These are phyloP conservation scores for Drosophila mauritiana DNA, from an alignment of 1,140 invertebrate genomes.

Conservation along the genomic window DNA sequence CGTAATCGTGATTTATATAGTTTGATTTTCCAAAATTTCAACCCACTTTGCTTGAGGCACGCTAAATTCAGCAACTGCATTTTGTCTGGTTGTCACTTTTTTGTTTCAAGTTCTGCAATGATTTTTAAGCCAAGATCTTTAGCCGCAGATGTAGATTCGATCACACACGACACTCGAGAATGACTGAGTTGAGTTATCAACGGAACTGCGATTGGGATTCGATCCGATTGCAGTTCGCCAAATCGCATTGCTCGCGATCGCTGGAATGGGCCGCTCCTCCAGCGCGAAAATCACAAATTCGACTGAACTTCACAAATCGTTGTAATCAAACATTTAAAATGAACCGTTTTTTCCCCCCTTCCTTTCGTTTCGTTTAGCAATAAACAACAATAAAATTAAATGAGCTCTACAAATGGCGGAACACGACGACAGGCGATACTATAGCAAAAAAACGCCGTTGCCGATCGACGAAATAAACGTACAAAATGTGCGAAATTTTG, in stretches of 20 bases:
- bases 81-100: conserved; percentile 28
- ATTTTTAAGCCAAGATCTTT: neutral
- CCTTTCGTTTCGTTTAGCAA: conserved; percentile 69
- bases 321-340: conserved; percentile 84
- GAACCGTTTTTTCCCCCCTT: conserved; percentile 33
- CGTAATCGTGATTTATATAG: neutral
- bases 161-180: conserved; percentile 30
- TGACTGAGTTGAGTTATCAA: conserved; percentile 27
- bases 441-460: conserved; percentile 24
- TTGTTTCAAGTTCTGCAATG: neutral
- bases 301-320: conserved; percentile 83
- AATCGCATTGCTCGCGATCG: conserved; percentile 60
- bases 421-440: conserved; percentile 54
- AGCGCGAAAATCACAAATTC: conserved; percentile 81
- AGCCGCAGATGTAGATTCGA: neutral
- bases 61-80: conserved; percentile 72
- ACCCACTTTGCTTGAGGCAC: conserved; percentile 77
- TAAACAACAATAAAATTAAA: conserved; percentile 82
- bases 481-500: conserved; percentile 74
- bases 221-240: conserved; percentile 59
- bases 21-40: conserved; percentile 2
- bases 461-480: conserved; percentile 37
- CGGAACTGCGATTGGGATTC: conserved; percentile 38
- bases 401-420: conserved; percentile 79
- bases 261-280: conserved; percentile 53